These are phyloP conservation scores for Rhyzopertha dominica DNA, from an alignment of 1,140 invertebrate genomes.

Conservation along the genomic window DNA sequence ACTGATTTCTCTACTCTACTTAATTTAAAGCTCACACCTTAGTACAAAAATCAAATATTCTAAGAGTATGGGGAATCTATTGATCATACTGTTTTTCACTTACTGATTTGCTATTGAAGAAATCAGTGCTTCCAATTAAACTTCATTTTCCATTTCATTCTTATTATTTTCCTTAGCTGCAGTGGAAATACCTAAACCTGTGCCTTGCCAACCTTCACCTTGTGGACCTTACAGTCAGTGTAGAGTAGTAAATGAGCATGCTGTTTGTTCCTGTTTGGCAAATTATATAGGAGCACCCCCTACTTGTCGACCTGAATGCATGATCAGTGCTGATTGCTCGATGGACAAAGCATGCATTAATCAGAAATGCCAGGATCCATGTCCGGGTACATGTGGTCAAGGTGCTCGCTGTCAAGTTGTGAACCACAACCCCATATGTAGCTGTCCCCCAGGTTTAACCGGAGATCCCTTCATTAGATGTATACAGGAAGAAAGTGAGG, in stretches of 20 bases:
- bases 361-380: constrained; percentile 59
- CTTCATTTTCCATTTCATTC: constrained; percentile 6
- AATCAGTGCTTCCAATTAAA: too few species aligned
- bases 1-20: too few species aligned
- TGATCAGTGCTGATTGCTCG: constrained; percentile 56
- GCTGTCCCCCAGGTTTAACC: constrained; percentile 59
- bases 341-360: constrained; percentile 56
- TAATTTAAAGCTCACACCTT: too few species aligned
- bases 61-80: too few species aligned
- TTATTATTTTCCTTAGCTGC: constrained; percentile 28
- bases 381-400: constrained; percentile 57
- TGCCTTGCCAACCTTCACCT: constrained; percentile 65
- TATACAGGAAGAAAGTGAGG: constrained; percentile 52
- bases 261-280: constrained; percentile 59
- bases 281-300: constrained; percentile 58
- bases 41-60: too few species aligned
- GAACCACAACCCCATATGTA: constrained; percentile 62
- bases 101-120: too few species aligned
- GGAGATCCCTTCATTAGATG: constrained; percentile 73
- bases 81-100: too few species aligned
- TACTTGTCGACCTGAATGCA: constrained; percentile 60
- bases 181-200: constrained; percentile 45
- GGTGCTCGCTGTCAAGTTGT: constrained; percentile 67
- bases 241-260: constrained; percentile 51
- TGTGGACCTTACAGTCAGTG: constrained; percentile 68